Conservation (phyloP, 30 jellyfish, hydroid and myxozoan genomes). For the Aurelia coerulea region DNA sequence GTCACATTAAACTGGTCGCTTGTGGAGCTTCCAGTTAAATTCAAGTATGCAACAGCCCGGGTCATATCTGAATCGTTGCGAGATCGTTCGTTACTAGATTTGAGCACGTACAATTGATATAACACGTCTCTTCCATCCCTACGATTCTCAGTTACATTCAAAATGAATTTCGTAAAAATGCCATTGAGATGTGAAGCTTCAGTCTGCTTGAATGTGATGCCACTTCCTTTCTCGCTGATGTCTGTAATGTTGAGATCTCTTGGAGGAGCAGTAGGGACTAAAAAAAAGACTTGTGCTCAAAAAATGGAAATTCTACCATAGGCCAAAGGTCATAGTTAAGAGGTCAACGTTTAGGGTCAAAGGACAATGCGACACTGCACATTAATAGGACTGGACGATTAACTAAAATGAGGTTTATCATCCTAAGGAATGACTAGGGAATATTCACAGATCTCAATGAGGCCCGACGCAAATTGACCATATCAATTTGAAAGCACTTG, state of each 20-base stretch:
- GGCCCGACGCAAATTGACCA: no score
- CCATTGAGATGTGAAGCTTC: conserved; percentile 24
- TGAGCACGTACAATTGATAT: conserved; percentile 6
- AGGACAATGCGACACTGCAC: no score
- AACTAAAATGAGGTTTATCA: no score
- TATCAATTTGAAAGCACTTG: no score
- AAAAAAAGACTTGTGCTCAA: not conserved
- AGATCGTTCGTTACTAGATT: not conserved
- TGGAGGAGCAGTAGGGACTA: conserved; percentile 64
- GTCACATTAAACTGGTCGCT: not conserved
- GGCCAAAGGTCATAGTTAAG: no score
- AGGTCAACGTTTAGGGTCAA: no score
- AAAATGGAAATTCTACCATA: no score
- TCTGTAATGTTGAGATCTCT: conserved; percentile 11
- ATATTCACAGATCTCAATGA: no score
- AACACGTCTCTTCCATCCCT: conserved; percentile 25
- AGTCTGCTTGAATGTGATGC: conserved; percentile 12
- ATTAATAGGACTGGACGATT: no score
- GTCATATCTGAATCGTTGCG: not conserved
- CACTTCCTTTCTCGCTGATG: not conserved
- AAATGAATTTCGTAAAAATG: conserved; percentile 12
- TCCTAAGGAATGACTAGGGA: no score
- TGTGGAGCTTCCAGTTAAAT: not conserved
- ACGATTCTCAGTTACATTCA: conserved; percentile 22
- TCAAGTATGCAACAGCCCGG: not conserved